Evolutionary conservation across 2,797 vertebrate species (phyloP), one percentile per base, ranked within the genome.

Genomic region (Siniperca undulata): DNA sequence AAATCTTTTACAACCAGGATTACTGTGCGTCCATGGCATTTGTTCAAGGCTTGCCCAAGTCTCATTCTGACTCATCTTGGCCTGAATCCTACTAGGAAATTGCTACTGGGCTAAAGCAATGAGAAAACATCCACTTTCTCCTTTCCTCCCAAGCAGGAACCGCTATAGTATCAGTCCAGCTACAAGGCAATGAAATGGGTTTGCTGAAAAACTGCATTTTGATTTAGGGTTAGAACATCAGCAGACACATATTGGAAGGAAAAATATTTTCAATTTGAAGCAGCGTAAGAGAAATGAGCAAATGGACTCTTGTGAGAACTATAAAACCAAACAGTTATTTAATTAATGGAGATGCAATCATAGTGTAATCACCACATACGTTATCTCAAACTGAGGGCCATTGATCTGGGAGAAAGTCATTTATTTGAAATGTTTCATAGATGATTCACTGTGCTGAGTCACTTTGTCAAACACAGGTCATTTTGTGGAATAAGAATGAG

Each of bases 31-130:
- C 75, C 17, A 9, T 82, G 90, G 86, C 74, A 70, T 88, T 80
- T 69, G 62, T 90, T 90, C 85, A 85, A 91, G 75, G 80, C 69
- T 80, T 74, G 53, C 69, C 80, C 80, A 70, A 80, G 81, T 74
- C 77, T 89, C 83, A 70, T 19, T 79, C 76, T 89, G 90, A 90
- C 88, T 91, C 89, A 91, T 88, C 78, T 80, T 89, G 86, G 86
- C 84, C 69, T 60, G 74, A 81, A 42, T 88, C 90, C 86, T 65
- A 85, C 78, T 19, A 80, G 86, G 78, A 89, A 86, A 89, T 84
- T 86, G 78, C 84, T 87, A 65, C 69, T 61, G 81, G 62, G 83
- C 71, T 70, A 9, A 42, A 74, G 79, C 50, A 0, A 67, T 70
- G 66, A 70, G 52, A 42, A 83, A 83, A 78, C 70, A 87, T 81